Percentiles rank a stretch among this genome's conserved stretches.
phyloP scores from a whole-genome alignment of 2,888 invertebrate genomes.

The Cephus rjabovi region DNA sequence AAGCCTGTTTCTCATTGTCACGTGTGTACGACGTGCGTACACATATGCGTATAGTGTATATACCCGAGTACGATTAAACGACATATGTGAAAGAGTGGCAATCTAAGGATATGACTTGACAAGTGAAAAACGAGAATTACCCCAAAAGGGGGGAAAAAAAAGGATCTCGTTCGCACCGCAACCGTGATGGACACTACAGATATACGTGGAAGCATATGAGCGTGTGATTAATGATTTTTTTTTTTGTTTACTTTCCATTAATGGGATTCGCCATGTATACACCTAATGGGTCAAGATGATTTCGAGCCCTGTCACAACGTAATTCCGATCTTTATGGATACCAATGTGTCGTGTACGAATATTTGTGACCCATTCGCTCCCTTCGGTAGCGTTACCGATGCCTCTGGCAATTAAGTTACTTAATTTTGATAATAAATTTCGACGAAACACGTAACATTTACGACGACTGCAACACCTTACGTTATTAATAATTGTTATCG shows the following conservation, averaged over 20 bases:
- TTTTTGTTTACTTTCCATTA: conserved; percentile 2
- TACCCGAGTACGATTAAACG: background rate
- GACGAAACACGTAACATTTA: conserved; percentile 36
- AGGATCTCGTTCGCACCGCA: background rate
- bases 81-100: conserved; percentile 8
- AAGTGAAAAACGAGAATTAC: background rate
- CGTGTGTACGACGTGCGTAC: too few species aligned
- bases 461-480: conserved; percentile 32
- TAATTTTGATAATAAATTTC: conserved; percentile 18
- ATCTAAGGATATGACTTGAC: conserved; percentile 51
- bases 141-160: background rate
- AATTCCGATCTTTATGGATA: background rate
- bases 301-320: background rate
- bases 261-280: conserved; percentile 4
- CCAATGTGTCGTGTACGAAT: conserved; percentile 17
- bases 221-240: conserved; percentile 18
- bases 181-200: conserved; percentile 28
- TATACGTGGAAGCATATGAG: conserved; percentile 50
- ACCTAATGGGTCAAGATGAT: conserved; percentile 4
- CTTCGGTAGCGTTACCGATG: background rate
- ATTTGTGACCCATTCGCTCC: background rate
- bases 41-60: background rate
- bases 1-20: background rate
- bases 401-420: background rate
- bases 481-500: conserved; percentile 13